Conservation (phyloP, 2,113 vertebrate species). For the Gallinago paraguaiae region DNA sequence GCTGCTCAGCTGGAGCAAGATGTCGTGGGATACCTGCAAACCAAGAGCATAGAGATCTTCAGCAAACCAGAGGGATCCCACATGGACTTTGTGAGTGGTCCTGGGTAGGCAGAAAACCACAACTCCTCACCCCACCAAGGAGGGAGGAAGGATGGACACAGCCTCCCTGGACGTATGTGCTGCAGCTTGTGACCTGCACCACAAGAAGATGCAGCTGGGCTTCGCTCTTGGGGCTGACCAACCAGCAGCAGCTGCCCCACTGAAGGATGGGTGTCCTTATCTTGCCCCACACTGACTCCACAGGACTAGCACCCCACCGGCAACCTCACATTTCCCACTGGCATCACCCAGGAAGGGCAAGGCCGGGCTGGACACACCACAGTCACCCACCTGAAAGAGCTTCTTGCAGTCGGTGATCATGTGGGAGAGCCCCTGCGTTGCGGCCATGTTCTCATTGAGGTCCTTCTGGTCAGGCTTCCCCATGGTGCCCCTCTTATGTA, state of each 20-base stretch:
- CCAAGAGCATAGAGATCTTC: neutral
- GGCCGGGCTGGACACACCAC: rapidly evolving
- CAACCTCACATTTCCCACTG: rapidly evolving
- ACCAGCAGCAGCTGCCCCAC: rapidly evolving
- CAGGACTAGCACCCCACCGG: rapidly evolving
- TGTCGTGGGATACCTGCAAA: slow-evolving; percentile 81
- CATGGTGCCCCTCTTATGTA: slow-evolving; percentile 71
- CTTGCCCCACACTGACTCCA: rapidly evolving
- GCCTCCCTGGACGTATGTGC: rapidly evolving
- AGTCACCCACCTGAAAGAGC: slow-evolving; percentile 83
- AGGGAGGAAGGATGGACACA: neutral
- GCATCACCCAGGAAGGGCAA: neutral
- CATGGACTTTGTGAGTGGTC: neutral
- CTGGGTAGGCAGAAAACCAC: neutral
- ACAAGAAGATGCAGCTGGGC: neutral
- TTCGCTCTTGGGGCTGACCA: rapidly evolving
- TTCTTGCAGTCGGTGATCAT: slow-evolving; percentile 90
- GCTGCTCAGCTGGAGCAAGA: slow-evolving; percentile 82
- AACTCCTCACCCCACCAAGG: neutral
- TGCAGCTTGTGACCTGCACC: neutral
- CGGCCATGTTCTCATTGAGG: slow-evolving; percentile 86
- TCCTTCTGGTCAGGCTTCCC: slow-evolving; percentile 84
- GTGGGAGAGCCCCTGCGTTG: slow-evolving; percentile 83
- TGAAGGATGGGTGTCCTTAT: no score
- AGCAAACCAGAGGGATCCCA: neutral